Evolutionary conservation across 2,888 invertebrate genomes (phyloP), one percentile per base, ranked within the genome.

Genomic region (Rugalucina vietnamica): DNA sequence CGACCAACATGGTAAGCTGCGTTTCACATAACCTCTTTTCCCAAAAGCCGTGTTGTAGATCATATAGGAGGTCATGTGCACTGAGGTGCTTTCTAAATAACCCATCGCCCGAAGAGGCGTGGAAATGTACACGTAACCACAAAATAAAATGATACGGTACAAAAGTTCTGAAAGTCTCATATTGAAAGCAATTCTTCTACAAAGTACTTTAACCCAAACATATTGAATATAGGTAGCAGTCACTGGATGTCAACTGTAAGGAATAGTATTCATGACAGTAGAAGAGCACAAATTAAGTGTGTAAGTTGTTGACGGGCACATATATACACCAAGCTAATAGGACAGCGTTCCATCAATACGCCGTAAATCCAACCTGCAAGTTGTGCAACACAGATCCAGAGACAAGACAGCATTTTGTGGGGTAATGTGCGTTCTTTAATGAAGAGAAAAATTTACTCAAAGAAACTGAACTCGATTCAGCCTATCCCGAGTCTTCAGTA

Each of bases 271-370:
- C n/a, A n/a, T n/a, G n/a, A n/a, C n/a, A n/a, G n/a, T n/a, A n/a
- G n/a, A n/a, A n/a, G n/a, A n/a, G n/a, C n/a, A n/a, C n/a, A n/a
- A n/a, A n/a, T n/a, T n/a, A n/a, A n/a, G n/a, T n/a, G 24, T n/a
- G 24, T 29, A 60, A n/a, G 60, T n/a, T 27, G 29, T 37, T 71
- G 71, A 21, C 71, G 27, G 71, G 37, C n/a, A 71, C 71, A 34
- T 71, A 71, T 24, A 36, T 39, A 36, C 39, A 36, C 5, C 39
- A 71, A 39, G 71, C 37, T 36, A 71, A 71, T n/a, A 71, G 71
- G 71, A 29, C 71, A 36, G 39, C 27, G 8, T 71, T 71, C 27
- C 34, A 71, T 24, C 71, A 71, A 27, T 36, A 39, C 71, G n/a
- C 37, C 3, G 10, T 71, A 36, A 37, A 71, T 71, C 37, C 71